Evolutionary conservation across 2,888 invertebrate genomes (phyloP).

Genomic region (Cecidostiba fungosa): DNA sequence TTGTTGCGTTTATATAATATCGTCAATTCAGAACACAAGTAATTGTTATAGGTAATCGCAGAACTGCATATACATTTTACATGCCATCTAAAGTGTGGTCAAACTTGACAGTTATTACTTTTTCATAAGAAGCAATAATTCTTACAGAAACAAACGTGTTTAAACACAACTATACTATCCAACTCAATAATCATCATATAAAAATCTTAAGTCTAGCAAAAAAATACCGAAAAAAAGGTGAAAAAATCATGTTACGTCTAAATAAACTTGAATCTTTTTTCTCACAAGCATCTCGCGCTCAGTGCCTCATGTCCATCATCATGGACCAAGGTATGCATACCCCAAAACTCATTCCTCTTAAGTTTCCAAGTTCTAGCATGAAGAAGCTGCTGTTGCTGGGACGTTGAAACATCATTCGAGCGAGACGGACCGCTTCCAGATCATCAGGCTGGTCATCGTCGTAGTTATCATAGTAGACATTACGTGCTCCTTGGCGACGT

Average conservation of each 20-base stretch:
- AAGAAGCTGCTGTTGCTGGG: background rate
- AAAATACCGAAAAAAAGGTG: background rate
- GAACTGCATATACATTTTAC: background rate
- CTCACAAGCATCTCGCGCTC: background rate
- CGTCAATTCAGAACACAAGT: background rate
- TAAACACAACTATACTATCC: background rate
- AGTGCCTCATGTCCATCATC: background rate
- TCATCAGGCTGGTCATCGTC: background rate
- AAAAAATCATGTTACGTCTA: background rate
- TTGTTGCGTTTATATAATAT: background rate
- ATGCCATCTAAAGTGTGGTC: background rate
- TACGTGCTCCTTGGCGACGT: background rate
- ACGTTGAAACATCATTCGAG: background rate
- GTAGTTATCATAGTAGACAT: background rate
- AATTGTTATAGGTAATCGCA: background rate
- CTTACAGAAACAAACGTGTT: background rate
- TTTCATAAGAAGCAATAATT: background rate
- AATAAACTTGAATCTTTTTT: background rate
- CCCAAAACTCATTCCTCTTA: no score
- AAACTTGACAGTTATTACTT: background rate
- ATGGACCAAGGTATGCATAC: no score
- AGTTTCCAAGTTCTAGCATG: no score
- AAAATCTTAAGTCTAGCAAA: background rate
- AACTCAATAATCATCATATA: background rate
- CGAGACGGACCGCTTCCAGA: background rate